phyloP scores from a whole-genome alignment of 2,888 invertebrate genomes.

The Drosophila recens region DNA sequence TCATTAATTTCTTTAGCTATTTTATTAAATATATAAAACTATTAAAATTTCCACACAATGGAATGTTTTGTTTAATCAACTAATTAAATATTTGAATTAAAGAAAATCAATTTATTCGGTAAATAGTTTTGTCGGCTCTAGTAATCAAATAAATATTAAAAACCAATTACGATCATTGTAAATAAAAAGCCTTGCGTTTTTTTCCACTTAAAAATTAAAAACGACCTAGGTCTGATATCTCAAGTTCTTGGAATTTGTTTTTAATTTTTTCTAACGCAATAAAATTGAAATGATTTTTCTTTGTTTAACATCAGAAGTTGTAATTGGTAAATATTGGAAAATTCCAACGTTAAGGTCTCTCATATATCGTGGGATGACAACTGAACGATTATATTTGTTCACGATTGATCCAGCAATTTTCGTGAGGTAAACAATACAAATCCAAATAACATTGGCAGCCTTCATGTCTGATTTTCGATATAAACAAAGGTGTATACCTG shows the following conservation, averaged over 20 bases:
- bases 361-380: conserved; percentile 4
- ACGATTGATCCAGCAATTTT: conserved; percentile 17
- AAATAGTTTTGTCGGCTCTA: background rate
- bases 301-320: conserved; percentile 1
- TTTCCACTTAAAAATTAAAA: background rate
- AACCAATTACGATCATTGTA: background rate
- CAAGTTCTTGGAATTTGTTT: background rate
- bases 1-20: no score
- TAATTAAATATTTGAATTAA: no score
- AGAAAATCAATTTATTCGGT: no score
- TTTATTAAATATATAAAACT: background rate
- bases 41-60: background rate
- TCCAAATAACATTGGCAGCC: conserved; percentile 8
- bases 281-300: conserved; percentile 7
- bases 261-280: conserved; percentile 1
- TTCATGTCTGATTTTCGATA: background rate
- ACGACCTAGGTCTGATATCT: conserved; percentile 3
- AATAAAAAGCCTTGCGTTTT: background rate
- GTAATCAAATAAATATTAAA: background rate
- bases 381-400: conserved; percentile 12
- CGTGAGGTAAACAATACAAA: conserved; percentile 26
- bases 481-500: conserved; percentile 23
- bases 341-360: background rate
- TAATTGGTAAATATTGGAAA: conserved; percentile 28
- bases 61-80: no score